These are phyloP conservation scores for Bubo blakistoni DNA, from an alignment of 2,113 vertebrate species.

Conservation along the genomic window DNA sequence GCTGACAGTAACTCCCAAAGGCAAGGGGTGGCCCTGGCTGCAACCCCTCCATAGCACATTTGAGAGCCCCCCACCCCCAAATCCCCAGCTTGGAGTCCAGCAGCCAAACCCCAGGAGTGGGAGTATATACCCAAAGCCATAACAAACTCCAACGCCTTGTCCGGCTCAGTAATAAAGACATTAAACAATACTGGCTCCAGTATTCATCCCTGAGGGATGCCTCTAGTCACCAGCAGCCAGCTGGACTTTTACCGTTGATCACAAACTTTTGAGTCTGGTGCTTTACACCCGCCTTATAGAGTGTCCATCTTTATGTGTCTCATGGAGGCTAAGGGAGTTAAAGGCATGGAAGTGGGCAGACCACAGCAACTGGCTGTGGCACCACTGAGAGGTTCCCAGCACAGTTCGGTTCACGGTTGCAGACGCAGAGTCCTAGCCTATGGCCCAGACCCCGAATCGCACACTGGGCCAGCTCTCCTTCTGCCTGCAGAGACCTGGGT, in stretches of 20 bases:
- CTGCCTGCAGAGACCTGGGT: neutral
- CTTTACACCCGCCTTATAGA: neutral
- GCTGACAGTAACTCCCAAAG: neutral
- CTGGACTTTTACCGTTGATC: neutral
- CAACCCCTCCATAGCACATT: neutral
- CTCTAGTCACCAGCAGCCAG: neutral
- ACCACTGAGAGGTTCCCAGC: neutral
- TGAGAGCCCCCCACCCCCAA: neutral
- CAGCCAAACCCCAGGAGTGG: neutral
- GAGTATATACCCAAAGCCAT: neutral
- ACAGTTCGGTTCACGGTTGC: accelerated
- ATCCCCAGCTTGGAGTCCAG: neutral
- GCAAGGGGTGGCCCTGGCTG: neutral
- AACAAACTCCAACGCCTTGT: neutral
- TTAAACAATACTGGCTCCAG: neutral
- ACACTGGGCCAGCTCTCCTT: neutral
- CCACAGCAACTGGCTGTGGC: neutral
- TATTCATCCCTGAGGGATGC: neutral
- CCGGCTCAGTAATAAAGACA: neutral
- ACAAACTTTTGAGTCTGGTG: neutral
- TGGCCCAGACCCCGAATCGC: accelerated
- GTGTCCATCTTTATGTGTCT: neutral
- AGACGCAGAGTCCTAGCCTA: neutral
- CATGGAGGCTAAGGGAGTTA: neutral
- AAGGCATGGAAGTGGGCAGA: neutral